phyloP scores from a whole-genome alignment of 1,140 invertebrate genomes.

The Brachionus angularis region DNA sequence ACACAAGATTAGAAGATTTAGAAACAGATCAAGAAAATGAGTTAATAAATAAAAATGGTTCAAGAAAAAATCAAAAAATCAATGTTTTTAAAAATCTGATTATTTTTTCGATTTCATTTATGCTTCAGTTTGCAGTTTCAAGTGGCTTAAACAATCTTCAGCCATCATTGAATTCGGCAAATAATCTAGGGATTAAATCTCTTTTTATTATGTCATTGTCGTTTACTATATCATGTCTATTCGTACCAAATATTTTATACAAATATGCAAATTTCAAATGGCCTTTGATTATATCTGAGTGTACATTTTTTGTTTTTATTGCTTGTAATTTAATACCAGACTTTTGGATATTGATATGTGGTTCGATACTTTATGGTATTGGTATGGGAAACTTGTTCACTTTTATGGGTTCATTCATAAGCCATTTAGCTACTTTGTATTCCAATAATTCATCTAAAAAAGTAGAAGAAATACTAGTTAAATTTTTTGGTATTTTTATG shows the following conservation, averaged over 20 bases:
- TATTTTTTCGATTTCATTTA: not conserved
- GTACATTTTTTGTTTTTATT: not conserved
- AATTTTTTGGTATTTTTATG: slow-evolving; percentile 41
- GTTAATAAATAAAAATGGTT: too few species aligned
- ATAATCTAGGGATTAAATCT: slow-evolving; percentile 17
- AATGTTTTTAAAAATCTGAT: slow-evolving; percentile 18
- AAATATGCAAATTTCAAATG: slow-evolving; percentile 1
- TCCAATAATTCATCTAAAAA: not conserved
- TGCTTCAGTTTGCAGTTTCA: slow-evolving; percentile 27
- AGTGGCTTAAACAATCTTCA: slow-evolving; percentile 29
- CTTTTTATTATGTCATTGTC: not conserved
- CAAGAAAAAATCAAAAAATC: not conserved
- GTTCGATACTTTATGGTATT: not conserved
- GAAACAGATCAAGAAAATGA: too few species aligned
- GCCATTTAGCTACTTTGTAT: not conserved
- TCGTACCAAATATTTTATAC: slow-evolving; percentile 4
- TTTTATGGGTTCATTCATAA: slow-evolving; percentile 14
- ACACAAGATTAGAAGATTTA: not conserved
- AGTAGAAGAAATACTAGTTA: slow-evolving; percentile 2
- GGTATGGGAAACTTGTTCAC: too few species aligned
- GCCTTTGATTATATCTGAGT: not conserved
- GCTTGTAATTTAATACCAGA: not conserved
- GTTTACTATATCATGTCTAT: not conserved
- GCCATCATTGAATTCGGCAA: slow-evolving; percentile 8
- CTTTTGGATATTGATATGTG: not conserved